A percentile compares a stretch with the other conserved stretches of the same genome.
Conservation (phyloP, 2,797 vertebrate species). For the Oryzias dopingdopingensis region DNA sequence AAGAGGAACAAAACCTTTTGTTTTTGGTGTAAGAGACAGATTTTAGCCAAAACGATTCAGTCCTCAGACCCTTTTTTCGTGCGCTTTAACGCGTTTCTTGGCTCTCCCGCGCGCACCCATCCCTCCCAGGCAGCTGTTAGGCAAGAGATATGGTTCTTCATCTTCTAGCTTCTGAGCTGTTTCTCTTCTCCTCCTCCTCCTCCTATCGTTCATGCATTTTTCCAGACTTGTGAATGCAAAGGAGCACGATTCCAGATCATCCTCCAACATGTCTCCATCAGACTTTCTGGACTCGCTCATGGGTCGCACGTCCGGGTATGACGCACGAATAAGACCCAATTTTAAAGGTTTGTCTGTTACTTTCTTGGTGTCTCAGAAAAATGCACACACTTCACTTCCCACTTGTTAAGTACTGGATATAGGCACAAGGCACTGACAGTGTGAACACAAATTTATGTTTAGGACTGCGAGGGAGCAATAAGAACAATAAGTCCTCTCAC, state of each 20-base stretch:
- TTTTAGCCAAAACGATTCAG: no score
- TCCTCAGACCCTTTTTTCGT: constrained; percentile 3
- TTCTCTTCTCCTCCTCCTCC: constrained; percentile 23
- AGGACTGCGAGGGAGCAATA: no score
- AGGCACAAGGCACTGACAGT: constrained; percentile 2
- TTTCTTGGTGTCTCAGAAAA: constrained; percentile 2
- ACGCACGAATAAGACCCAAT: constrained; percentile 97
- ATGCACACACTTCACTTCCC: neutral
- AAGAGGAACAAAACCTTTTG: no score
- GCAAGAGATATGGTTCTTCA: constrained; percentile 45
- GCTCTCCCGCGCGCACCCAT: constrained; percentile 28
- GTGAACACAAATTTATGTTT: constrained; percentile 11
- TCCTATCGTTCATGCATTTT: constrained; percentile 11
- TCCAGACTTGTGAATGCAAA: constrained; percentile 89
- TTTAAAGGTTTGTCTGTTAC: constrained; percentile 90
- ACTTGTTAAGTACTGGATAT: constrained; percentile 1
- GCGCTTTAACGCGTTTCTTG: constrained; percentile 35
- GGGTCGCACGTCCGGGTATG: constrained; percentile 96
- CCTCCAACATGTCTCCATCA: constrained; percentile 92
- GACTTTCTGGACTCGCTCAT: constrained; percentile 99
- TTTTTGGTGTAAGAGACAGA: no score
- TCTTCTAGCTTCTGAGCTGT: constrained; percentile 29
- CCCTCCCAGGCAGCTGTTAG: constrained; percentile 35
- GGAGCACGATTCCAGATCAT: constrained; percentile 92
- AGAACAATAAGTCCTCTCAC: no score